phyloP scores from a whole-genome alignment of 2,888 invertebrate genomes.

The Pasiphila rectangulata region DNA sequence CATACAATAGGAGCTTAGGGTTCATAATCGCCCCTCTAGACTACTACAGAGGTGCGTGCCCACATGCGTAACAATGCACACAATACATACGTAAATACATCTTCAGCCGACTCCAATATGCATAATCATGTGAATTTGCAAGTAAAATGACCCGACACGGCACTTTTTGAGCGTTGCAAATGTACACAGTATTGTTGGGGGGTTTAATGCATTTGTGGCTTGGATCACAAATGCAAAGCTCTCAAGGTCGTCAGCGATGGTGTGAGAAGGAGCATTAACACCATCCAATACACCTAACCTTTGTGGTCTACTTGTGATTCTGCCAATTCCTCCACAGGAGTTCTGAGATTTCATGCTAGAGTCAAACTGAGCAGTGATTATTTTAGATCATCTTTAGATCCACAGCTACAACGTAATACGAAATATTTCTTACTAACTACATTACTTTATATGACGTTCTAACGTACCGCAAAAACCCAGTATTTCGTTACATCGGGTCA shows the following conservation, averaged over 20 bases:
- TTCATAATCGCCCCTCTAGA: not conserved
- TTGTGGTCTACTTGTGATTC: too few species aligned
- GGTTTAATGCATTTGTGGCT: constrained; percentile 37
- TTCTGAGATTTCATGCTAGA: not conserved
- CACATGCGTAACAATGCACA: constrained; percentile 66
- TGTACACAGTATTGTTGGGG: constrained; percentile 60
- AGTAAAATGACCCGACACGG: constrained; percentile 68
- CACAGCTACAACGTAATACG: too few species aligned
- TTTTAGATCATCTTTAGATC: too few species aligned
- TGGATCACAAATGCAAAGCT: constrained; percentile 52
- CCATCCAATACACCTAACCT: too few species aligned
- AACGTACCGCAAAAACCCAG: not conserved
- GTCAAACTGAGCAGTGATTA: too few species aligned
- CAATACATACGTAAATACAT: constrained; percentile 72
- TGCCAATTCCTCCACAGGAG: too few species aligned
- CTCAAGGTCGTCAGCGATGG: constrained; percentile 55
- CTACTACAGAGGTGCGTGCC: constrained; percentile 47
- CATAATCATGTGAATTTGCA: constrained; percentile 75
- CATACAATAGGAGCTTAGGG: not conserved
- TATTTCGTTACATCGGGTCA: not conserved
- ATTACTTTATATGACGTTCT: too few species aligned
- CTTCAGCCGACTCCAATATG: constrained; percentile 65
- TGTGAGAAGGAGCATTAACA: constrained; percentile 25
- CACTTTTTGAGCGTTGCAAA: constrained; percentile 69
- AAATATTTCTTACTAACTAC: too few species aligned